phyloP scores from a whole-genome alignment of 64 coral and sea anemone genomes.

The Actinia tenebrosa region DNA sequence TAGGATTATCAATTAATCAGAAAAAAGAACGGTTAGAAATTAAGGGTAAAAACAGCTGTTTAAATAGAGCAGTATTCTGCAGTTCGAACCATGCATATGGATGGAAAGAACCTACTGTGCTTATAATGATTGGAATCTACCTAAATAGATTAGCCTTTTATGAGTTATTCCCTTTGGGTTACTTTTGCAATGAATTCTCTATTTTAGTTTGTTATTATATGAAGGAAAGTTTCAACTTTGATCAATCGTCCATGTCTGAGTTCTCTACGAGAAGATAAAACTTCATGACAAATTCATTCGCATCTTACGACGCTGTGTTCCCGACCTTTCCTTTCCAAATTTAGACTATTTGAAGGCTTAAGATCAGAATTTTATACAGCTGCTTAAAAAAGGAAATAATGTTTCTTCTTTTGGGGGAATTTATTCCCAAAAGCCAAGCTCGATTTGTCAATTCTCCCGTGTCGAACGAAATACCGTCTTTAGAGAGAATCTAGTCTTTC shows the following conservation, averaged over 20 bases:
- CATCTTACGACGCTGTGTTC: not conserved
- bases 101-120: too few relatives aligned
- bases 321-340: not conserved
- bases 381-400: not conserved
- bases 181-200: not conserved
- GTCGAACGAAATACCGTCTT: conserved; percentile 36
- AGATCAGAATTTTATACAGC: not conserved
- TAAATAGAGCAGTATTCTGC: too few relatives aligned
- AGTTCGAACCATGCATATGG: too few relatives aligned
- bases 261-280: not conserved
- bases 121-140: too few relatives aligned
- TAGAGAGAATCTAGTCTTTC: conserved; percentile 96
- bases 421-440: not conserved
- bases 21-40: too few relatives aligned
- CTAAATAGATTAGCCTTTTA: too few relatives aligned
- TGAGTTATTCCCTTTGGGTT: too few relatives aligned
- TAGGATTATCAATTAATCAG: too few relatives aligned
- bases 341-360: not conserved
- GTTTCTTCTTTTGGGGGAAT: not conserved
- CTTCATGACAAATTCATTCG: not conserved
- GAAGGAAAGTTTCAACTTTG: not conserved
- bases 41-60: too few relatives aligned
- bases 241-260: not conserved
- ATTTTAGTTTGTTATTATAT: not conserved
- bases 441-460: conserved; percentile 70